Evolutionary conservation across 1,140 invertebrate species (phyloP).

Genomic region (Caenorhabditis elegans): WBcel235 BX284604.4:17295001-17295500

Average conservation of each 20-base stretch:
- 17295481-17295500: slow-evolving; percentile 52
- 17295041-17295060: slow-evolving; percentile 98
- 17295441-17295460: slow-evolving; percentile 97
- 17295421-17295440: slow-evolving; percentile 97
- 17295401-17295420: slow-evolving; percentile 99
- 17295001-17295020: slow-evolving; percentile 91
- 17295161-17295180: slow-evolving; percentile 95
- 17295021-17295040: slow-evolving; percentile 90
- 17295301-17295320: slow-evolving; percentile 78
- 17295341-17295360: slow-evolving; percentile 72
- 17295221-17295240: slow-evolving; percentile 72
- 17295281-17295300: slow-evolving; percentile 83
- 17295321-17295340: slow-evolving; percentile 98
- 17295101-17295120: background rate
- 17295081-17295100: background rate
- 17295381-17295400: no score
- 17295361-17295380: slow-evolving; percentile 41
- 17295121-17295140: slow-evolving; percentile 93
- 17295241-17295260: slow-evolving; percentile 99
- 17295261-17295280: slow-evolving; percentile 96
- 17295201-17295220: slow-evolving; percentile 80
- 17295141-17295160: slow-evolving; percentile 96
- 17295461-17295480: slow-evolving; percentile 94
- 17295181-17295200: slow-evolving; percentile 99
- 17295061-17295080: slow-evolving; percentile 76